Percentiles rank a stretch among this genome's conserved stretches.
Evolutionary conservation across 2,888 invertebrate genomes (phyloP).

Genomic region (Xylota sylvarum): DNA sequence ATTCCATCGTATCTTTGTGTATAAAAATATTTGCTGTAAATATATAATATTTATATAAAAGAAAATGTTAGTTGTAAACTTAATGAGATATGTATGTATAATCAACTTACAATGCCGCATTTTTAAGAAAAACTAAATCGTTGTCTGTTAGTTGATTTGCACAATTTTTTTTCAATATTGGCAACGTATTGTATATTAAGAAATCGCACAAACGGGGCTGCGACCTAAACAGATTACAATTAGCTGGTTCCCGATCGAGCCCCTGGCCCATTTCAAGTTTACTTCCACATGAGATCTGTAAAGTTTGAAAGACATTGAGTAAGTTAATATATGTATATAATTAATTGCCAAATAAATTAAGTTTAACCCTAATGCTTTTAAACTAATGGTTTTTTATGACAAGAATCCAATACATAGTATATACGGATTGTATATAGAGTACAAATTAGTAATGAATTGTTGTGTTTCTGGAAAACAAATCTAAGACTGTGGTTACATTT

Average conservation of each 20-base stretch:
- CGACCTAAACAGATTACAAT: conserved; percentile 79
- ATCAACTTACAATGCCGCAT: conserved; percentile 81
- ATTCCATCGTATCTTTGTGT: conserved; percentile 84
- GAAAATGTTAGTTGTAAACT: conserved; percentile 12
- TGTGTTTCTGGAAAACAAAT: no score
- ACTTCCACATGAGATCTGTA: conserved; percentile 80
- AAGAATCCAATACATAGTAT: no score
- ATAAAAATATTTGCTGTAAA: conserved; percentile 82
- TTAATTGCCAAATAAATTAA: no score
- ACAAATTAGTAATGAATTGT: no score
- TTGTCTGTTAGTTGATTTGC: conserved; percentile 78
- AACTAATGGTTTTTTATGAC: no score
- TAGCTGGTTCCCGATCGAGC: conserved; percentile 79
- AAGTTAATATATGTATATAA: no score
- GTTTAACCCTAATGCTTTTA: no score
- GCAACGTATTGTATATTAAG: conserved; percentile 77
- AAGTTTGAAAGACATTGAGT: conserved; percentile 10
- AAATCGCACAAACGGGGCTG: conserved; percentile 79
- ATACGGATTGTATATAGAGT: no score
- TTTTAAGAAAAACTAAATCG: conserved; percentile 78
- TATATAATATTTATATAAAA: conserved; percentile 38
- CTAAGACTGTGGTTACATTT: no score
- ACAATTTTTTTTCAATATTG: conserved; percentile 59
- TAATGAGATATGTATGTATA: neutral
- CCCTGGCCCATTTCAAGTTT: conserved; percentile 80